phyloP scores from a whole-genome alignment of 2,888 invertebrate species.

The Colostygia pectinataria region DNA sequence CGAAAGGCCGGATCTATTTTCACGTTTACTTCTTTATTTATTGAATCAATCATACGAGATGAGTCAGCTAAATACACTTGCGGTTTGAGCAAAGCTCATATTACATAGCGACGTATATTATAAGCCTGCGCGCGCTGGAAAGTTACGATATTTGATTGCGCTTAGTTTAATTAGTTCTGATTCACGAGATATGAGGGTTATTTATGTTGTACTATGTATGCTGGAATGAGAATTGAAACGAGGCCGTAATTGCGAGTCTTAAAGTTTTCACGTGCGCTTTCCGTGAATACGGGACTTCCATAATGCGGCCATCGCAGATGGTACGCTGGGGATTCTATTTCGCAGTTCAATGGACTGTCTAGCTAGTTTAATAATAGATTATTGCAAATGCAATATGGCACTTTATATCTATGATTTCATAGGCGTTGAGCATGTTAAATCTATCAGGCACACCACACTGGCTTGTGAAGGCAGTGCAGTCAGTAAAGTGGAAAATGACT shows the following conservation, averaged over 20 bases:
- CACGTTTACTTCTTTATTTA: neutral
- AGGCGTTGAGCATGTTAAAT: no score
- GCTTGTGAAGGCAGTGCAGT: no score
- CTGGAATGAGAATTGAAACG: constrained; percentile 11
- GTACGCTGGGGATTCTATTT: constrained; percentile 4
- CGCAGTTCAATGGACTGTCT: constrained; percentile 1
- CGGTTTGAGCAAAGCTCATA: constrained; percentile 26
- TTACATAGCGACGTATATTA: constrained; percentile 20
- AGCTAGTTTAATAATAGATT: neutral
- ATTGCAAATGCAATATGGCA: neutral
- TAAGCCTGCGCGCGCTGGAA: constrained; percentile 24
- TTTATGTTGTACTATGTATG: constrained; percentile 19
- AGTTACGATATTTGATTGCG: constrained; percentile 42
- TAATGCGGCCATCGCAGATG: neutral
- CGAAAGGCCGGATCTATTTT: no score
- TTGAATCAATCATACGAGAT: neutral
- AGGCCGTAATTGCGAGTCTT: constrained; percentile 6
- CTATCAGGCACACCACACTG: no score
- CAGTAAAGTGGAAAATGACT: no score
- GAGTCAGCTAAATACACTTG: constrained; percentile 6
- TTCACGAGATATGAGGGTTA: constrained; percentile 27
- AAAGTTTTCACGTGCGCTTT: no score
- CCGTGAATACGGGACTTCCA: constrained; percentile 5
- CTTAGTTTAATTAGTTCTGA: constrained; percentile 40
- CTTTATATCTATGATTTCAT: neutral